Conservation (phyloP, 2,797 vertebrate genomes). For the Pipistrellus pipistrellus region DNA sequence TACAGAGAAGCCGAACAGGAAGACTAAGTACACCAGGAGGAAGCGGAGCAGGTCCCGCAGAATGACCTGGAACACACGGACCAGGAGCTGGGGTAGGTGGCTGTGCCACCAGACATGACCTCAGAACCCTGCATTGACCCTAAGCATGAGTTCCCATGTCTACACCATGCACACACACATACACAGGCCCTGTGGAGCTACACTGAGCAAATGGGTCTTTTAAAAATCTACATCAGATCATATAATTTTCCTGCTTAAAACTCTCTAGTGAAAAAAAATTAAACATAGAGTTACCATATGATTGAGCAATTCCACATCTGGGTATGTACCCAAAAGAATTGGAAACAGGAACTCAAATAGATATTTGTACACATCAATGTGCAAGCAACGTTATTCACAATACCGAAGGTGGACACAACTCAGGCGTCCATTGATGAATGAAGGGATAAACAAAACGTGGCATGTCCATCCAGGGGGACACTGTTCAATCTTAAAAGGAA, state of each 20-base stretch:
- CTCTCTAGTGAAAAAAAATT: neutral
- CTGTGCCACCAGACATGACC: neutral
- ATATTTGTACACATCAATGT: neutral
- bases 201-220: neutral
- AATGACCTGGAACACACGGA: conserved; percentile 92
- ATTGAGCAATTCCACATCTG: neutral
- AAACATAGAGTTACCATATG: neutral
- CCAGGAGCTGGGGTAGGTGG: neutral
- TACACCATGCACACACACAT: neutral
- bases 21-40: conserved; percentile 94
- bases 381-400: neutral
- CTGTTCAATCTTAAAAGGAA: neutral
- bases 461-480: neutral
- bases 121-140: neutral
- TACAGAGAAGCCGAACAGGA: conserved; percentile 96
- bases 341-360: neutral
- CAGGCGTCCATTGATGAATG: neutral
- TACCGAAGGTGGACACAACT: neutral
- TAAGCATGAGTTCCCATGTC: neutral
- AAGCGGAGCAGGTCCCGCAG: conserved; percentile 95
- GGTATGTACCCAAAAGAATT: neutral
- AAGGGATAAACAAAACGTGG: neutral
- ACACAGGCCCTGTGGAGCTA: neutral
- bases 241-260: neutral
- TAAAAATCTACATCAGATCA: neutral